phyloP scores from a whole-genome alignment of 1,140 invertebrate genomes.

The Anthonomus grandis region DNA sequence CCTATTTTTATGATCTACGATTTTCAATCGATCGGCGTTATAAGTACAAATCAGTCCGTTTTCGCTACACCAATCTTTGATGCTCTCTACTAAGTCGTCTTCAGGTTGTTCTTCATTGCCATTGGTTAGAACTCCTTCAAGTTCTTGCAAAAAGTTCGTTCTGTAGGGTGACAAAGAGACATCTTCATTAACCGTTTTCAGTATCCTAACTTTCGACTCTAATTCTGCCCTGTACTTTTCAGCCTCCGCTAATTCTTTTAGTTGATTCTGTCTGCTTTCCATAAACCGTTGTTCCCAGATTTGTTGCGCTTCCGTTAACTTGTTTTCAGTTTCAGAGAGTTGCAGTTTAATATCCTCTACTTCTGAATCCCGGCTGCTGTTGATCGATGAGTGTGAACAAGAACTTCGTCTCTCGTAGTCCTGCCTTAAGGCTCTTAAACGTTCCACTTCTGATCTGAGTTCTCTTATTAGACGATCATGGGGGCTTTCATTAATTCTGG shows the following conservation, averaged over 20 bases:
- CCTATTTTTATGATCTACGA: constrained; percentile 29
- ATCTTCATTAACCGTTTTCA: constrained; percentile 43
- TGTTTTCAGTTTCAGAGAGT: constrained; percentile 59
- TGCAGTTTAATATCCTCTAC: constrained; percentile 54
- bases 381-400: constrained; percentile 45
- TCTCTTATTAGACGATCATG: constrained; percentile 62
- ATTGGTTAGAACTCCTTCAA: constrained; percentile 51
- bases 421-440: constrained; percentile 56
- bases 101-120: constrained; percentile 11
- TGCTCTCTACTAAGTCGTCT: constrained; percentile 21
- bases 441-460: constrained; percentile 66
- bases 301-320: constrained; percentile 55
- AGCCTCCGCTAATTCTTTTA: constrained; percentile 55
- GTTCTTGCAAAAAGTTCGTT: constrained; percentile 55
- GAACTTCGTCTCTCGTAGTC: constrained; percentile 51
- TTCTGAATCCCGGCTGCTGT: constrained; percentile 45
- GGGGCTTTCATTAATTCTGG: constrained; percentile 76
- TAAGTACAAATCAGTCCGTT: constrained; percentile 30
- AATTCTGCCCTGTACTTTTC: constrained; percentile 59
- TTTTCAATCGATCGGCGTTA: constrained; percentile 26
- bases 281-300: constrained; percentile 56
- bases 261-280: constrained; percentile 37
- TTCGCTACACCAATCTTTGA: constrained; percentile 31
- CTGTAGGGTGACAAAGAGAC: constrained; percentile 50
- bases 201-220: constrained; percentile 47